A percentile compares a stretch with the other conserved stretches of the same genome.
These are phyloP conservation scores for Halocaridina rubra DNA, from an alignment of 2,888 invertebrate species.

Conservation along the genomic window DNA sequence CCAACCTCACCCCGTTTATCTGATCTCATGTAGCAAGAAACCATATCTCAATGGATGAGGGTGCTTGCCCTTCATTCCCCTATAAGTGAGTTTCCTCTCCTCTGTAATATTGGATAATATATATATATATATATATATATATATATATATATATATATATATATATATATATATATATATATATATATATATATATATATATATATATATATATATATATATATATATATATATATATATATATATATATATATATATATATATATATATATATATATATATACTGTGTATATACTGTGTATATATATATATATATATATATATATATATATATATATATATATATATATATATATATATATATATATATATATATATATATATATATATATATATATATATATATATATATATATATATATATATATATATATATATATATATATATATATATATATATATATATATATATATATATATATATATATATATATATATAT, in stretches of 20 bases:
- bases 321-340: neutral
- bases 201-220: neutral
- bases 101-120: neutral
- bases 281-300: too few species aligned
- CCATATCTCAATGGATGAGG: neutral
- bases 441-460: constrained; percentile 15
- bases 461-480: neutral
- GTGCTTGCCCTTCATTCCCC: neutral
- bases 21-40: neutral
- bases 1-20: neutral
- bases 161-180: constrained; percentile 1
- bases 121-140: constrained; percentile 1
- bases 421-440: constrained; percentile 12
- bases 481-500: constrained; percentile 14
- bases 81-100: too few species aligned
- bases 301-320: neutral
- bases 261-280: too few species aligned
- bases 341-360: neutral
- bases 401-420: neutral
- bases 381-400: neutral
- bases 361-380: neutral
- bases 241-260: constrained; percentile 1
- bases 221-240: neutral
- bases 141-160: neutral
- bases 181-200: neutral